These are phyloP conservation scores for Calameuta idolon DNA, from an alignment of 2,888 invertebrate genomes.

Conservation along the genomic window DNA sequence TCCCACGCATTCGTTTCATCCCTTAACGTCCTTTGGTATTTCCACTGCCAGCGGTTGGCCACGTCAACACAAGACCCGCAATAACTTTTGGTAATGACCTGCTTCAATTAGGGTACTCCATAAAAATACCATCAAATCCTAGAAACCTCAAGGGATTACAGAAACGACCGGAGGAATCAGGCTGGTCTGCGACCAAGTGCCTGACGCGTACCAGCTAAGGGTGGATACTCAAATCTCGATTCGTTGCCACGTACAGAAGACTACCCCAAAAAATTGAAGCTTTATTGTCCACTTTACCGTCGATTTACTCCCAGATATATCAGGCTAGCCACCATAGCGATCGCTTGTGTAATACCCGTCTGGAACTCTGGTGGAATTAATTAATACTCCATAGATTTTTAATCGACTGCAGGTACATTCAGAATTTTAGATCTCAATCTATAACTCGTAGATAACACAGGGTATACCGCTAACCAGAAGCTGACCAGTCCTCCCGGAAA, in stretches of 20 bases:
- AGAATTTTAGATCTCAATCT: background rate
- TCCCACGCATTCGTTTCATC: background rate
- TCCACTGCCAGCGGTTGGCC: background rate
- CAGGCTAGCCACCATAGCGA: background rate
- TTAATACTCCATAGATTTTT: background rate
- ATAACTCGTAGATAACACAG: background rate
- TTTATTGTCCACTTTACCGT: background rate
- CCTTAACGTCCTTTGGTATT: background rate
- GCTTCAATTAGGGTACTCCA: conserved; percentile 24
- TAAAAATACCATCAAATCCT: conserved; percentile 22
- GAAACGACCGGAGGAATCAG: background rate
- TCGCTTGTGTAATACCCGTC: background rate
- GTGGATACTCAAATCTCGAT: background rate
- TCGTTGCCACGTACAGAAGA: background rate
- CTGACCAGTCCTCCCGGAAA: background rate
- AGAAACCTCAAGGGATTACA: conserved; percentile 7
- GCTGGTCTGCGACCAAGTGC: background rate
- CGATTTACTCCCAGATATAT: background rate
- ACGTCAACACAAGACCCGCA: conserved; percentile 16
- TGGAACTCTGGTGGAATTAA: background rate
- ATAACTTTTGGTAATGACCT: conserved; percentile 16
- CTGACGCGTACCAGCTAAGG: background rate
- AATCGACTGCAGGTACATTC: background rate
- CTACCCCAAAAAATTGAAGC: background rate
- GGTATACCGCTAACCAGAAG: background rate